Conservation (phyloP, 2,797 vertebrate species). For the Decapterus maruadsi region DNA sequence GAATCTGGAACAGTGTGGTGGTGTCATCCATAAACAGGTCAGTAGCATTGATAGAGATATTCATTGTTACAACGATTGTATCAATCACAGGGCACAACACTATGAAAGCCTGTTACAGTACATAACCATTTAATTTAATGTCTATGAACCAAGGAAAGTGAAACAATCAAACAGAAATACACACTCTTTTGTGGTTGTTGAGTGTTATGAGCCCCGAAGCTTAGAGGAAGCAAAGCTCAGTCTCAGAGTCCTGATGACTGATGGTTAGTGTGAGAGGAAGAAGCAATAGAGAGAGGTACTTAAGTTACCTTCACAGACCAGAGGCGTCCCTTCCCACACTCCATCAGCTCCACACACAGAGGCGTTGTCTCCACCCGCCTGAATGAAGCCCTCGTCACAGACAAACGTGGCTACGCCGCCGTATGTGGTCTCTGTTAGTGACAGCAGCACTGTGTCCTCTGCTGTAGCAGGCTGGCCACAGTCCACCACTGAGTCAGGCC, state of each 20-base stretch:
- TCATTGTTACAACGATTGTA: too few relatives aligned
- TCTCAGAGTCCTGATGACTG: neutral
- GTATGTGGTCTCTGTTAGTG: constrained; percentile 71
- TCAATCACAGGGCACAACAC: neutral
- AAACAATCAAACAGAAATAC: neutral
- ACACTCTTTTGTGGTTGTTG: neutral
- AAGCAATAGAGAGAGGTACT: neutral
- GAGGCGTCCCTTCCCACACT: constrained; percentile 72
- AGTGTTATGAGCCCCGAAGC: neutral
- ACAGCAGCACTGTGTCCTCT: constrained; percentile 52
- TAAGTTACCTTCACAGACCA: constrained; percentile 85
- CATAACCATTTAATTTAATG: too few relatives aligned
- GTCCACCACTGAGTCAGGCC: constrained; percentile 76
- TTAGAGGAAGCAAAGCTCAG: neutral
- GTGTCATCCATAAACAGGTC: too few relatives aligned
- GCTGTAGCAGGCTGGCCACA: constrained; percentile 76
- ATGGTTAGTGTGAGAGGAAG: neutral
- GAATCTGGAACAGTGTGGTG: neutral
- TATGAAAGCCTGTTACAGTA: too few relatives aligned
- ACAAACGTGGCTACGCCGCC: constrained; percentile 68
- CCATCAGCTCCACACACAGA: constrained; percentile 82
- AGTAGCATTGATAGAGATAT: neutral
- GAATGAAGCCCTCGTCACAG: constrained; percentile 81
- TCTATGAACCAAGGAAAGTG: neutral
- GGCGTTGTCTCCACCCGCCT: constrained; percentile 74